These are phyloP conservation scores for Syritta pipiens DNA, from an alignment of 2,888 invertebrate species.

Conservation along the genomic window DNA sequence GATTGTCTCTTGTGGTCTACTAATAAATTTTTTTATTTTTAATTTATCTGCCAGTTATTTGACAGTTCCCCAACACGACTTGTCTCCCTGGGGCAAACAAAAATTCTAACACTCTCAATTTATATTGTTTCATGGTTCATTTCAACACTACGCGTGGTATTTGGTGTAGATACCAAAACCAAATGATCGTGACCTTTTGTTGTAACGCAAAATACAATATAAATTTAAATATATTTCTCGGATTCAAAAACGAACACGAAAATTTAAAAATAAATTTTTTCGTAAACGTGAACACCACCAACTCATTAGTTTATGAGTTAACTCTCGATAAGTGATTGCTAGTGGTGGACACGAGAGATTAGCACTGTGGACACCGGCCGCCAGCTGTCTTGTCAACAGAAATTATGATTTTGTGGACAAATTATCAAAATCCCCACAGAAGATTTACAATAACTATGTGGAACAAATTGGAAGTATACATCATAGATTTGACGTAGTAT, in stretches of 20 bases:
- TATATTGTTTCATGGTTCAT: constrained; percentile 30
- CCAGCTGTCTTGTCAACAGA: constrained; percentile 60
- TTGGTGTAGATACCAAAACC: background rate
- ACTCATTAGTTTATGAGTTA: constrained; percentile 29
- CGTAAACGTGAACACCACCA: constrained; percentile 4
- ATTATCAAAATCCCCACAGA: constrained; percentile 39
- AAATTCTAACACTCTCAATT: constrained; percentile 42
- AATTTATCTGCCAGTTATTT: constrained; percentile 60
- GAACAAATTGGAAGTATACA: background rate
- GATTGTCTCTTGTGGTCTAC: constrained; percentile 29
- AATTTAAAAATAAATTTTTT: constrained; percentile 5
- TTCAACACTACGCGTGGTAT: constrained; percentile 6
- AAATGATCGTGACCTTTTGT: constrained; percentile 39
- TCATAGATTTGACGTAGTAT: background rate
- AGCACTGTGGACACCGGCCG: constrained; percentile 28
- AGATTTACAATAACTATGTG: constrained; percentile 35
- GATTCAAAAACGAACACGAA: background rate
- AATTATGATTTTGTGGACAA: constrained; percentile 35
- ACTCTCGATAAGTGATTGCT: constrained; percentile 27
- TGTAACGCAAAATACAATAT: background rate
- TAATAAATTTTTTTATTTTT: constrained; percentile 45
- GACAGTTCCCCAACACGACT: constrained; percentile 47
- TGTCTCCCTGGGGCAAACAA: constrained; percentile 21
- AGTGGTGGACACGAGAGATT: constrained; percentile 14
- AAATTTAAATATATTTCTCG: background rate